Percentiles rank a stretch among this genome's conserved stretches.
Evolutionary conservation across 35 echinoderm and acorn worm species (phyloP).

Genomic region (Heliocidaris erythrogramma): DNA sequence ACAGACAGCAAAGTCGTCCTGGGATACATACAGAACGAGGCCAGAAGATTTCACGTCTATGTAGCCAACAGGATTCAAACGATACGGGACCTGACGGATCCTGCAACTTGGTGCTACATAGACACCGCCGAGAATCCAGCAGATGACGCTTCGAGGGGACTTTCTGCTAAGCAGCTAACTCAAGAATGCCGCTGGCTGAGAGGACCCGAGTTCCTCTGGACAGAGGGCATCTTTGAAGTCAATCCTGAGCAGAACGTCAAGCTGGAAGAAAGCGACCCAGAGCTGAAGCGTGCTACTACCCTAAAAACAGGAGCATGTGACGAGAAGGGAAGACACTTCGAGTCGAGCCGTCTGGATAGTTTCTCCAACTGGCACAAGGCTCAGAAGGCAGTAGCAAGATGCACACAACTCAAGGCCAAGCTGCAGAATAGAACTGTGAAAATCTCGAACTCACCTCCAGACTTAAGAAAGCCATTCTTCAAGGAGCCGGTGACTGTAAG

Average conservation of each 20-base stretch:
- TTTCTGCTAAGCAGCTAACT: constrained; percentile 44
- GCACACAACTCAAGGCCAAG: neutral
- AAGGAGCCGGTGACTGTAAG: neutral
- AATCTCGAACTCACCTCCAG: neutral
- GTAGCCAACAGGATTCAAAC: constrained; percentile 61
- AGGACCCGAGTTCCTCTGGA: constrained; percentile 64
- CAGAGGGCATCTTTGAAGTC: neutral
- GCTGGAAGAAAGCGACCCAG: neutral
- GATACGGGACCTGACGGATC: constrained; percentile 60
- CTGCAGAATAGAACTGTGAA: neutral
- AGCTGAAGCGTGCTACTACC: neutral
- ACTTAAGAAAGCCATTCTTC: neutral
- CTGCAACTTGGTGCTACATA: constrained; percentile 62
- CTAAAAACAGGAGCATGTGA: neutral
- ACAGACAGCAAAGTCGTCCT: constrained; percentile 63
- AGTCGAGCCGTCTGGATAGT: neutral
- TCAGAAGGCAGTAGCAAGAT: neutral
- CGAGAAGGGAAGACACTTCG: neutral
- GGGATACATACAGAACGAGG: constrained; percentile 61
- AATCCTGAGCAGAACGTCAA: neutral
- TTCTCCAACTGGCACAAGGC: constrained; percentile 1
- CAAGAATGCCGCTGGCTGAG: constrained; percentile 47
- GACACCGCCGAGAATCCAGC: constrained; percentile 66
- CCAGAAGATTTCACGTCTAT: constrained; percentile 54
- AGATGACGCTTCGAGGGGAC: constrained; percentile 69